Conservation (phyloP, 2,797 vertebrate genomes). For the Dendrocincla tyrannina region DNA sequence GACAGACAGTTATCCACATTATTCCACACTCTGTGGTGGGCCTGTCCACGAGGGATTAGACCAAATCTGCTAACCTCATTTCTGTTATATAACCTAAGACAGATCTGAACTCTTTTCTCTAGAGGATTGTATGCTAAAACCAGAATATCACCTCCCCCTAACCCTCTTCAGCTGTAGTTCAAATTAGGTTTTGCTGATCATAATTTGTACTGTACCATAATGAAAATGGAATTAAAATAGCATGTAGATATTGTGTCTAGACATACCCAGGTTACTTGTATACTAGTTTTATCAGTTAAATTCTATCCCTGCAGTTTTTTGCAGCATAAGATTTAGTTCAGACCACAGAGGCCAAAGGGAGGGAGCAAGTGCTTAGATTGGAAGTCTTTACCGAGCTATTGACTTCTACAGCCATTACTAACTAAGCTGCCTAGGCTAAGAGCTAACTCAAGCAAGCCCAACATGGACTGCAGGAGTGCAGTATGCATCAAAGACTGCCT, state of each 20-base stretch:
- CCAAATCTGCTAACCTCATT: constrained; percentile 69
- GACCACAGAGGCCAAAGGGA: background rate
- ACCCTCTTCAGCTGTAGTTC: constrained; percentile 32
- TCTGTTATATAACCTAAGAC: constrained; percentile 59
- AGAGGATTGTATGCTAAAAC: constrained; percentile 39
- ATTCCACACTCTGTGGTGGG: constrained; percentile 51
- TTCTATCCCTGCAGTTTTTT: background rate
- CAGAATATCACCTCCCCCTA: constrained; percentile 13
- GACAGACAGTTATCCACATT: constrained; percentile 5
- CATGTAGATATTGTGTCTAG: background rate
- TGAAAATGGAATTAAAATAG: background rate
- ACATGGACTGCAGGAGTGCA: too few relatives aligned
- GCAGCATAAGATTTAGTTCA: fast-evolving
- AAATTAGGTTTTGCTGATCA: constrained; percentile 23
- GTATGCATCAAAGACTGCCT: fast-evolving
- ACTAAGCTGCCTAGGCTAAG: background rate
- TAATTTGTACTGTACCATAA: background rate
- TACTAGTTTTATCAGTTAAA: background rate
- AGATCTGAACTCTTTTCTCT: constrained; percentile 39
- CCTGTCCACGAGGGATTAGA: constrained; percentile 49
- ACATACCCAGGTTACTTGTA: background rate
- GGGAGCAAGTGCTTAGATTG: fast-evolving
- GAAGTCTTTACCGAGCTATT: background rate
- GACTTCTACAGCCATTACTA: background rate
- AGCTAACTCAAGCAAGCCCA: background rate